Evolutionary conservation across 2,888 invertebrate genomes (phyloP).

Genomic region (Drosophila buzzatii): DNA sequence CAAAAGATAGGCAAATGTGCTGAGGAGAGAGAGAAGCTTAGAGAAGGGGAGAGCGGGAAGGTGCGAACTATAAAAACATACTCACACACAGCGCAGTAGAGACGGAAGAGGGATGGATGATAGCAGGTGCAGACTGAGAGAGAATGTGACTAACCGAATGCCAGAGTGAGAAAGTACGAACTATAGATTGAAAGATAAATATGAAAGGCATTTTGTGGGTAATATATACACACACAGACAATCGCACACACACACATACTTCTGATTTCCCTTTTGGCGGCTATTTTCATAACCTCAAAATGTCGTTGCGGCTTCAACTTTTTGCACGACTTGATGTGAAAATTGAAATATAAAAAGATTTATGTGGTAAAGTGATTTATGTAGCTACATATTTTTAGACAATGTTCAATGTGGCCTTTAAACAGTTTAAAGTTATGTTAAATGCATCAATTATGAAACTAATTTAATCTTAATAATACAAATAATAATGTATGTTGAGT

Average conservation of each 20-base stretch:
- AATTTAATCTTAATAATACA: constrained; percentile 5
- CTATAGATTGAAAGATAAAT: constrained; percentile 30
- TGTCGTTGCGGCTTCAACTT: constrained; percentile 11
- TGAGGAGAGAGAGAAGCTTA: background rate
- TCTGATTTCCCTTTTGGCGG: background rate
- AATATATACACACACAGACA: background rate
- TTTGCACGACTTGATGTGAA: constrained; percentile 23
- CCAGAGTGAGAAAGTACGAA: constrained; percentile 4
- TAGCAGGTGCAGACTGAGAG: background rate
- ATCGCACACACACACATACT: background rate
- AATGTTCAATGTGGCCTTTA: background rate
- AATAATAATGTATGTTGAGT: no score
- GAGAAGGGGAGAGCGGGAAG: background rate
- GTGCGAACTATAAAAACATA: constrained; percentile 17
- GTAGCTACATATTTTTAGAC: background rate
- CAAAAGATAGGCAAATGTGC: constrained; percentile 52
- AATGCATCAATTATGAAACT: constrained; percentile 14
- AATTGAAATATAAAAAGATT: constrained; percentile 9
- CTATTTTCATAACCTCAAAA: constrained; percentile 27
- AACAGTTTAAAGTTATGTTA: background rate
- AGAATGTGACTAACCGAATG: background rate
- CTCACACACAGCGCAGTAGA: background rate
- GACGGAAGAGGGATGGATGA: no score
- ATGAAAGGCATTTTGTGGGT: constrained; percentile 22
- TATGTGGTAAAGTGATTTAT: constrained; percentile 39